phyloP scores from a whole-genome alignment of 2,888 invertebrate species.

The Pandemis heparana region DNA sequence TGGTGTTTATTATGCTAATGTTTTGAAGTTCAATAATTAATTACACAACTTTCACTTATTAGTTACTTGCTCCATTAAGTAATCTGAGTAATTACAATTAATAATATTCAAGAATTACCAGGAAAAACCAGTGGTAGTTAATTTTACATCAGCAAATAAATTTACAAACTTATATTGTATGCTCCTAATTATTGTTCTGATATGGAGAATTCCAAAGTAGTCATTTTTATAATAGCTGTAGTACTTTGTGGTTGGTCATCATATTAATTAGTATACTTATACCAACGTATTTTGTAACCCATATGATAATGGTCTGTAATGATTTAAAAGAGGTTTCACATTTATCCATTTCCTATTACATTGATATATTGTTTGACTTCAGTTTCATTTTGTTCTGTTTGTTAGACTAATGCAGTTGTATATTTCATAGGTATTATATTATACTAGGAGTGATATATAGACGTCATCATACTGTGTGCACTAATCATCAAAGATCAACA shows the following conservation, averaged over 20 bases:
- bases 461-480: too few relatives aligned
- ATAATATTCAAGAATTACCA: slow-evolving; percentile 6
- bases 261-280: neutral
- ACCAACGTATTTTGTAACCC: too few relatives aligned
- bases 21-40: slow-evolving; percentile 12
- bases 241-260: neutral
- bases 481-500: too few relatives aligned
- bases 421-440: too few relatives aligned
- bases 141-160: neutral
- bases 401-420: too few relatives aligned
- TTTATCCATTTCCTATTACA: too few relatives aligned
- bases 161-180: neutral
- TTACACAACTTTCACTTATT: slow-evolving; percentile 28
- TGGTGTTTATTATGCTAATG: slow-evolving; percentile 20
- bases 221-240: too few relatives aligned
- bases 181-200: neutral
- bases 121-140: neutral
- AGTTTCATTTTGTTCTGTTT: too few relatives aligned
- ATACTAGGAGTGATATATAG: too few relatives aligned
- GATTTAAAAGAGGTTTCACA: too few relatives aligned
- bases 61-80: slow-evolving; percentile 19
- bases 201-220: neutral
- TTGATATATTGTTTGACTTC: too few relatives aligned
- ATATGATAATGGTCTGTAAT: too few relatives aligned
- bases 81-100: slow-evolving; percentile 15